Conservation (phyloP, 2,888 invertebrate genomes). For the Pinctada fucata region DNA sequence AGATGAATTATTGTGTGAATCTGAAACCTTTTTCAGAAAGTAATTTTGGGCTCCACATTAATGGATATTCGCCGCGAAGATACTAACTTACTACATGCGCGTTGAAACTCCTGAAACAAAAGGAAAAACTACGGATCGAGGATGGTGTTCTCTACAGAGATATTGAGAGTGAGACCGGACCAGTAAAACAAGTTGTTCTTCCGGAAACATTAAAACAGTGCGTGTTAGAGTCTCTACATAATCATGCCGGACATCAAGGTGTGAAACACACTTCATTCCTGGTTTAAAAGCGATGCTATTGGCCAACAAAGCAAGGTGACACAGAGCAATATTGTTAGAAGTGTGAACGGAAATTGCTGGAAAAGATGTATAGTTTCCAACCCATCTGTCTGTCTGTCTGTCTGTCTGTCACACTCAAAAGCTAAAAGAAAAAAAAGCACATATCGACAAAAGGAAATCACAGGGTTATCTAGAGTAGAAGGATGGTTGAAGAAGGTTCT, state of each 20-base stretch:
- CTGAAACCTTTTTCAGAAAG: conserved; percentile 1
- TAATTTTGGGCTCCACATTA: background rate
- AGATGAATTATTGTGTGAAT: background rate
- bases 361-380: conserved; percentile 26
- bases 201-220: background rate
- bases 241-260: conserved; percentile 40
- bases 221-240: conserved; percentile 32
- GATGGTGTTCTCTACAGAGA: conserved; percentile 29
- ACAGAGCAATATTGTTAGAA: conserved; percentile 10
- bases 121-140: background rate
- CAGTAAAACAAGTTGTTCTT: conserved; percentile 28
- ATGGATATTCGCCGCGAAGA: background rate
- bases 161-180: conserved; percentile 19
- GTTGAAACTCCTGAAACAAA: background rate
- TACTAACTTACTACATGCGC: background rate
- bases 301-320: conserved; percentile 20
- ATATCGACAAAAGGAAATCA: too few species aligned
- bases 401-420: too few species aligned
- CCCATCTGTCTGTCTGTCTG: too few species aligned
- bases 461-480: too few species aligned
- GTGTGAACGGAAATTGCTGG: too few species aligned
- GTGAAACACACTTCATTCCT: conserved; percentile 7
- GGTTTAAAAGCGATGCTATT: conserved; percentile 22
- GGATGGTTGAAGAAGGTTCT: too few species aligned
- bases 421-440: too few species aligned